These are phyloP conservation scores for Amaurobius ferox DNA, from an alignment of 2,888 invertebrate species.

Conservation along the genomic window DNA sequence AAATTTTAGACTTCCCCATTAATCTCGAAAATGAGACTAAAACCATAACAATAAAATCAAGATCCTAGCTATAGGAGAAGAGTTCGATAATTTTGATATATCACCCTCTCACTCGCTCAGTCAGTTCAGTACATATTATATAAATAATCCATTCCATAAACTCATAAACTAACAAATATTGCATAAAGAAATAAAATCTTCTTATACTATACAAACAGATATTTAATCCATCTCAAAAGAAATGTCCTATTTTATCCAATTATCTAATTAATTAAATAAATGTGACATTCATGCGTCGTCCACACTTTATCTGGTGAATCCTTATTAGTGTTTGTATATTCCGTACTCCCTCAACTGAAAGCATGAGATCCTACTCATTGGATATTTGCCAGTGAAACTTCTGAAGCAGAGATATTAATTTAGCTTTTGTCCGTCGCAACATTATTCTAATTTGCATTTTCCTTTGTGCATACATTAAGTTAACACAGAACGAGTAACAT, in stretches of 20 bases:
- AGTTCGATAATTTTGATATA: no score
- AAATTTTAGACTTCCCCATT: no score
- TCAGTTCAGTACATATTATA: no score
- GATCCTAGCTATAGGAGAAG: no score
- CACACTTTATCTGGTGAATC: not conserved
- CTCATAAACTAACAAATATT: no score
- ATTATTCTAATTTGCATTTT: slow-evolving; percentile 16
- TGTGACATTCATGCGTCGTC: not conserved
- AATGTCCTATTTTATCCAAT: not conserved
- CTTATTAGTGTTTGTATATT: slow-evolving; percentile 1
- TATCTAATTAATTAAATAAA: not conserved
- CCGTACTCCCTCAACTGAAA: not conserved
- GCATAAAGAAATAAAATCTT: no score
- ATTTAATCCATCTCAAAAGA: no score
- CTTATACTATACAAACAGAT: no score
- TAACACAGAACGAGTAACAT: not conserved
- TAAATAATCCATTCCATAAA: no score
- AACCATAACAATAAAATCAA: no score
- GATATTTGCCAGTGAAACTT: slow-evolving; percentile 12
- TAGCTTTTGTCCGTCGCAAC: slow-evolving; percentile 3
- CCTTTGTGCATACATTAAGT: slow-evolving; percentile 5
- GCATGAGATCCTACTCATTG: not conserved
- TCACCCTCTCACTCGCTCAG: no score
- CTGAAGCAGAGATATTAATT: slow-evolving; percentile 6
- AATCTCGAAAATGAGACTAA: no score